Conservation (phyloP, 2,888 invertebrate species). For the Terebella lapidaria region DNA sequence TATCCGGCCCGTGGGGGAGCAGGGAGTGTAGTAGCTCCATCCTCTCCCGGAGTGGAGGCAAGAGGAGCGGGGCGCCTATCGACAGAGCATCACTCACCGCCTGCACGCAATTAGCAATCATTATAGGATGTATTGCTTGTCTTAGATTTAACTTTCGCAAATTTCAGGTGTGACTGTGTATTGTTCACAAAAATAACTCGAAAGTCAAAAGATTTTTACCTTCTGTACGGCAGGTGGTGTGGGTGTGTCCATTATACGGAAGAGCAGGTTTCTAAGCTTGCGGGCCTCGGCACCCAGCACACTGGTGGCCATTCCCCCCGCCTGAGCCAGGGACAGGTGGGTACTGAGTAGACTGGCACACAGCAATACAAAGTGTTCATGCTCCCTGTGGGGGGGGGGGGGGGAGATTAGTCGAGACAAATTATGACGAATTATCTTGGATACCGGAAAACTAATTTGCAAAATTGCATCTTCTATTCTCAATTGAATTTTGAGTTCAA, state of each 20-base stretch:
- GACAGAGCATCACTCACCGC: slow-evolving; percentile 60
- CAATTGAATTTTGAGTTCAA: no score
- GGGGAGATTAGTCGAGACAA: no score
- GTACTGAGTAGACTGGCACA: slow-evolving; percentile 60
- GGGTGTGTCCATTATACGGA: slow-evolving; percentile 53
- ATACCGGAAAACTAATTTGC: no score
- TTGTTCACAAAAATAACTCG: no score
- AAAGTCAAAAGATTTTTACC: no score
- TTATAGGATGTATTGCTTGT: neutral
- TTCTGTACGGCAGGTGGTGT: slow-evolving; percentile 58
- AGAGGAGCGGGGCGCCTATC: slow-evolving; percentile 60
- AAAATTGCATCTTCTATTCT: no score
- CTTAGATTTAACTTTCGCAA: neutral
- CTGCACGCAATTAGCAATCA: slow-evolving; percentile 22
- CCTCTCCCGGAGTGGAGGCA: slow-evolving; percentile 61
- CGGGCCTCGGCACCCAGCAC: slow-evolving; percentile 59
- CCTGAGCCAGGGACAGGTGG: slow-evolving; percentile 61
- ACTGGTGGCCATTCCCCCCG: slow-evolving; percentile 55
- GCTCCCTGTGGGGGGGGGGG: slow-evolving; percentile 55
- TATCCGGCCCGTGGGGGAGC: slow-evolving; percentile 57
- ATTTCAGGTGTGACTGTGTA: neutral
- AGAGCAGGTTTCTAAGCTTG: slow-evolving; percentile 59
- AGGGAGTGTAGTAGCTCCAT: slow-evolving; percentile 61
- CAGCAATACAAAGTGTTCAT: slow-evolving; percentile 60
- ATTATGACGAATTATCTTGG: neutral